A percentile compares a stretch with the other conserved stretches of the same genome.
These are phyloP conservation scores for Lonchura striata DNA, from an alignment of 2,113 vertebrate genomes.

Conservation along the genomic window DNA sequence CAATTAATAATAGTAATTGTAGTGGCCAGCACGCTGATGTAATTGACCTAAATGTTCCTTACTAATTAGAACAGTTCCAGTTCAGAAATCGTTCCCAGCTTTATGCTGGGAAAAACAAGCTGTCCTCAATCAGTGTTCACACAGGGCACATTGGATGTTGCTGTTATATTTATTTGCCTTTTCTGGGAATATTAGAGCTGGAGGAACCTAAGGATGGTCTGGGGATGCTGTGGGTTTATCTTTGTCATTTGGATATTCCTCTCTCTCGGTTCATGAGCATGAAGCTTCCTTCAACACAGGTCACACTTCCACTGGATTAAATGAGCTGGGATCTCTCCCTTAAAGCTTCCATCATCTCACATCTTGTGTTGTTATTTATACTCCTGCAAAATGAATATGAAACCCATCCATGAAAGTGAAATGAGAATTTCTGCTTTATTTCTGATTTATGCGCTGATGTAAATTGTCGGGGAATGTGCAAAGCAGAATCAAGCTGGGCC, in stretches of 20 bases:
- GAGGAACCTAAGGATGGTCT: background rate
- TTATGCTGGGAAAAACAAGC: background rate
- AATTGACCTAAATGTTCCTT: slow-evolving; percentile 39
- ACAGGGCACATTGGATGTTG: background rate
- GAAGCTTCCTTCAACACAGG: background rate
- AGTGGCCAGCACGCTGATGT: background rate
- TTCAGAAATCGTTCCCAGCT: background rate
- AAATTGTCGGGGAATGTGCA: background rate
- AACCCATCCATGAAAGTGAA: background rate
- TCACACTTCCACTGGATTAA: background rate
- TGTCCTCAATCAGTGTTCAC: background rate
- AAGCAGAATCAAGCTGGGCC: background rate
- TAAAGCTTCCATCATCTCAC: background rate
- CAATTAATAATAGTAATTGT: slow-evolving; percentile 42
- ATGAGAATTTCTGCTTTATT: background rate
- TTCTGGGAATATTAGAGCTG: background rate
- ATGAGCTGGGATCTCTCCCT: background rate
- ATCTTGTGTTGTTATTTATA: background rate
- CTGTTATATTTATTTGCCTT: background rate
- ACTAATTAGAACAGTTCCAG: slow-evolving; percentile 26
- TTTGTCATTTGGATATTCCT: background rate
- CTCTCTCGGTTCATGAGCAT: background rate
- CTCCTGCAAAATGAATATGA: background rate
- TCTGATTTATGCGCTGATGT: background rate
- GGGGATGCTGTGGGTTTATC: background rate